Percentiles rank a stretch among this genome's conserved stretches.
Conservation (phyloP, 2,113 vertebrate species). For the Romanogobio albipinnatus region DNA sequence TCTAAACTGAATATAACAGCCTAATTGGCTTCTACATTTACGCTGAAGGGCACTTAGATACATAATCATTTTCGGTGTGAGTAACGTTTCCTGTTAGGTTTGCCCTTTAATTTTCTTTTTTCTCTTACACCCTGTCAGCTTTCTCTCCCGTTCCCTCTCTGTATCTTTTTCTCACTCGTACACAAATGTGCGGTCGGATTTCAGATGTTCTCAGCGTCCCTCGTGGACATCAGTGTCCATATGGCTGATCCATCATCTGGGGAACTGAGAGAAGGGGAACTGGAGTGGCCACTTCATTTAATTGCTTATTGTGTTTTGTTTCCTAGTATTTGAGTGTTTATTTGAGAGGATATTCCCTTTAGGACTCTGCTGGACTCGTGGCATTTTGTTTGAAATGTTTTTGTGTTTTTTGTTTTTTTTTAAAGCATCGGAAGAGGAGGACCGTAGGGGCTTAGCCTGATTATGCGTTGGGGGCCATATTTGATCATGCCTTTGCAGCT, state of each 20-base stretch:
- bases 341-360: conserved; percentile 28
- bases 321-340: conserved; percentile 31
- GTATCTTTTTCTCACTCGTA: background rate
- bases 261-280: background rate
- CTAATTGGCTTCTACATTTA: conserved; percentile 10
- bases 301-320: conserved; percentile 48
- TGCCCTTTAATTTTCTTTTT: conserved; percentile 1
- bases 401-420: conserved; percentile 28
- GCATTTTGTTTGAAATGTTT: conserved; percentile 24
- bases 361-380: conserved; percentile 39
- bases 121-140: conserved; percentile 4
- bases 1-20: conserved; percentile 14
- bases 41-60: conserved; percentile 13
- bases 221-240: conserved; percentile 31
- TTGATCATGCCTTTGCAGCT: conserved; percentile 53
- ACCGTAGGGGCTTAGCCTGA: conserved; percentile 42
- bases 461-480: conserved; percentile 9
- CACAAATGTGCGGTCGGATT: background rate
- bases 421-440: background rate
- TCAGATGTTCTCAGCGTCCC: conserved; percentile 25
- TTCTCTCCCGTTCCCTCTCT: background rate
- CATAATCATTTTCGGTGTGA: background rate
- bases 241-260: background rate
- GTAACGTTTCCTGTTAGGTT: conserved; percentile 14
- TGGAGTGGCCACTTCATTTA: conserved; percentile 29